Evolutionary conservation across 1,140 invertebrate genomes (phyloP).

Genomic region (Drosophila insularis): DNA sequence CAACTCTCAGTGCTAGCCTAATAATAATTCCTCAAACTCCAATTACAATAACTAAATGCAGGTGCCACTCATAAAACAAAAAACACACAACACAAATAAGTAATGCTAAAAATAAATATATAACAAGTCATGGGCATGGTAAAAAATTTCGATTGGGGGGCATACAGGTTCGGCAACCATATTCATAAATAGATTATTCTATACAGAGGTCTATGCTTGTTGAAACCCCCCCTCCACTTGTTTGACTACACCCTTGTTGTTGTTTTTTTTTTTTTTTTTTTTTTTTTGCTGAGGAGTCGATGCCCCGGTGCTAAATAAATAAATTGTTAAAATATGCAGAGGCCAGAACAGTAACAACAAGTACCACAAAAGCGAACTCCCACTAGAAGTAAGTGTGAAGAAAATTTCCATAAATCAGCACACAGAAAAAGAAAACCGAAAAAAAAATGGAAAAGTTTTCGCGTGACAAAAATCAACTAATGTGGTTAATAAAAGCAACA

Average conservation of each 20-base stretch:
- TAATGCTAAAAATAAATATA: slow-evolving; percentile 22
- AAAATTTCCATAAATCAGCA: slow-evolving; percentile 76
- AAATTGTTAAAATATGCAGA: slow-evolving; percentile 75
- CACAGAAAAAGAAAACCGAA: slow-evolving; percentile 12
- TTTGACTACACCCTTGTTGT: background rate
- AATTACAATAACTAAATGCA: slow-evolving; percentile 75
- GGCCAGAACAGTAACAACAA: slow-evolving; percentile 17
- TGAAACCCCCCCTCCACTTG: background rate
- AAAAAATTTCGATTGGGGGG: background rate
- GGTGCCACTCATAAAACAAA: slow-evolving; percentile 35
- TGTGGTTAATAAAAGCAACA: slow-evolving; percentile 72
- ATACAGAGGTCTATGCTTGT: no score
- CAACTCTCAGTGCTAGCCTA: background rate
- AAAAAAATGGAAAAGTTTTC: slow-evolving; percentile 52
- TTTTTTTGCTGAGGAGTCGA: slow-evolving; percentile 24
- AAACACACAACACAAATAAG: slow-evolving; percentile 2
- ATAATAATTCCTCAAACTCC: slow-evolving; percentile 36
- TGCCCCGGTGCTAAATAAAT: slow-evolving; percentile 65
- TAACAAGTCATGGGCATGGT: background rate
- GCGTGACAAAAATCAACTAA: slow-evolving; percentile 80
- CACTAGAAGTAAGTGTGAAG: slow-evolving; percentile 56
- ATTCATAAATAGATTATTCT: no score
- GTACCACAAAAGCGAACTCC: background rate
- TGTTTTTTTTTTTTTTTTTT: no score
- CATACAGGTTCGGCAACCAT: no score